Conservation (phyloP, 2,113 vertebrate genomes). For the Cricetomys ansorgei region DNA sequence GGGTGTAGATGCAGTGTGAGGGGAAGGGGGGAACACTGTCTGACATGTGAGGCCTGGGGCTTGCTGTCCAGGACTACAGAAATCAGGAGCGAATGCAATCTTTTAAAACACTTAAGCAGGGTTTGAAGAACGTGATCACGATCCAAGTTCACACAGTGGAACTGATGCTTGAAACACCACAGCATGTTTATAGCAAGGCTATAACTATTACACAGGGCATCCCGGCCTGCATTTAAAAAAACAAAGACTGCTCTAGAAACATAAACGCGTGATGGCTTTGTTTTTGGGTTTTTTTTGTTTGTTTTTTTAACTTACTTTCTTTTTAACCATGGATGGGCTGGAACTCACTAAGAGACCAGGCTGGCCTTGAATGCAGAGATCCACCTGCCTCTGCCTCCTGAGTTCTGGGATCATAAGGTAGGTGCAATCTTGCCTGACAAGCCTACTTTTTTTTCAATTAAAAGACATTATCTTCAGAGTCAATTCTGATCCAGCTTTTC, state of each 20-base stretch:
- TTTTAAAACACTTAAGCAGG: not conserved
- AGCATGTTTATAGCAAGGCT: slow-evolving; percentile 47
- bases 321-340: not conserved
- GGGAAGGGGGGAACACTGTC: not conserved
- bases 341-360: not conserved
- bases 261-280: not conserved
- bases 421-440: no score
- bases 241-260: not conserved
- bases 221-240: slow-evolving; percentile 51
- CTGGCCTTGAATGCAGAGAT: not conserved
- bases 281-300: not conserved
- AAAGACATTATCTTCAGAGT: not conserved
- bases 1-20: not conserved
- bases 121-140: slow-evolving; percentile 48
- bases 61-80: not conserved
- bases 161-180: slow-evolving; percentile 18
- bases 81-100: not conserved
- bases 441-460: no score
- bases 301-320: not conserved
- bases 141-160: slow-evolving; percentile 18
- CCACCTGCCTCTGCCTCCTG: no score
- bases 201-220: slow-evolving; percentile 70
- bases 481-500: not conserved
- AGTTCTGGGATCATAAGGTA: not conserved
- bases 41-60: not conserved